Evolutionary conservation across 1,140 invertebrate genomes (phyloP).

Genomic region (Atta cephalotes): DNA sequence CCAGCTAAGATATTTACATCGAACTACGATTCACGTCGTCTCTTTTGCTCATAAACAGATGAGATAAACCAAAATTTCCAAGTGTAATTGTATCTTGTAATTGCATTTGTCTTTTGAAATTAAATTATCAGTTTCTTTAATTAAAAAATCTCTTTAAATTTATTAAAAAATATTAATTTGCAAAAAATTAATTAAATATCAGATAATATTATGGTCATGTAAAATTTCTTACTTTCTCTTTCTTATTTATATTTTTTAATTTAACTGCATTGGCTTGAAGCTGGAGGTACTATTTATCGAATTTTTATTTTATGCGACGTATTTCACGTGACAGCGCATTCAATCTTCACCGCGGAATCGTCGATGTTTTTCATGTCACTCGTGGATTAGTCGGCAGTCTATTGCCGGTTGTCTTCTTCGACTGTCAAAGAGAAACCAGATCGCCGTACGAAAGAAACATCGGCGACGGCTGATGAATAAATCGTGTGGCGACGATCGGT

Average conservation of each 20-base stretch:
- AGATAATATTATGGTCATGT: not conserved
- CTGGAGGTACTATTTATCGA: conserved; percentile 7
- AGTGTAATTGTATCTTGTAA: conserved; percentile 23
- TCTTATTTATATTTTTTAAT: not conserved
- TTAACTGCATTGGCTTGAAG: not conserved
- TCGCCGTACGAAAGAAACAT: conserved; percentile 47
- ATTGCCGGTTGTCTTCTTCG: conserved; percentile 41
- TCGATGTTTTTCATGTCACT: conserved; percentile 35
- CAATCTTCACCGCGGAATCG: conserved; percentile 5
- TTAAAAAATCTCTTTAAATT: not conserved
- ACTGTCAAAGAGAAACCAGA: conserved; percentile 61
- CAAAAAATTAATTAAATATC: not conserved
- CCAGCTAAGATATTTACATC: conserved; percentile 77
- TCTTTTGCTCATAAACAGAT: conserved; percentile 17
- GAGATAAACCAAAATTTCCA: conserved; percentile 8
- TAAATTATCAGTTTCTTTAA: not conserved
- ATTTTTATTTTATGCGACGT: not conserved
- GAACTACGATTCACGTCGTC: not conserved
- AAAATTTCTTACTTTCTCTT: not conserved
- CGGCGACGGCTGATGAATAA: conserved; percentile 43
- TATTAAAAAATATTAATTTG: not conserved
- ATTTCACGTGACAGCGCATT: conserved; percentile 21
- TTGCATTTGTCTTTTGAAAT: not conserved
- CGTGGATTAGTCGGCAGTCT: conserved; percentile 48
- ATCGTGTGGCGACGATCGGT: conserved; percentile 54